A percentile compares a stretch with the other conserved stretches of the same genome.
phyloP scores from a whole-genome alignment of 2,888 invertebrate genomes.

The Mellilla xanthometata region DNA sequence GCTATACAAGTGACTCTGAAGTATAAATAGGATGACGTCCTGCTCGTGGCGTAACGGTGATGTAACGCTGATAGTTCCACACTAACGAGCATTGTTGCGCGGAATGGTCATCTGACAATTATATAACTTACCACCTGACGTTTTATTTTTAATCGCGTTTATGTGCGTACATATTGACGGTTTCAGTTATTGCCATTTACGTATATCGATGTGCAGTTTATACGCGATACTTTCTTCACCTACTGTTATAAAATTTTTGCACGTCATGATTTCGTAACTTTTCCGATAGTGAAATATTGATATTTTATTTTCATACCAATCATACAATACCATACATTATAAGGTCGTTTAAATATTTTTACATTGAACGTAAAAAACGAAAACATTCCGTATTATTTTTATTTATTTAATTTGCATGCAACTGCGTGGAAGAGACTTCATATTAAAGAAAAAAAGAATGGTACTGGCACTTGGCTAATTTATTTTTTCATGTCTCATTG shows the following conservation, averaged over 20 bases:
- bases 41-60: constrained; percentile 45
- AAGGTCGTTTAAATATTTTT: too few relatives aligned
- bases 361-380: too few relatives aligned
- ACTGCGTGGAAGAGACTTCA: too few relatives aligned
- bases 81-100: constrained; percentile 43
- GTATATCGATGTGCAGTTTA: neutral
- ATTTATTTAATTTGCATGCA: too few relatives aligned
- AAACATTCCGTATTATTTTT: too few relatives aligned
- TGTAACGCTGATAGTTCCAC: constrained; percentile 50
- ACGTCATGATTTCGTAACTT: constrained; percentile 5
- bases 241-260: constrained; percentile 5
- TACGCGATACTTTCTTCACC: neutral
- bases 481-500: too few relatives aligned
- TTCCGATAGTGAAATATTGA: neutral
- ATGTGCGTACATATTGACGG: constrained; percentile 6
- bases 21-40: constrained; percentile 55
- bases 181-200: constrained; percentile 7
- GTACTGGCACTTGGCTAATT: too few relatives aligned
- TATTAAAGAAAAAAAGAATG: too few relatives aligned
- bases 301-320: neutral
- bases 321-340: too few relatives aligned
- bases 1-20: too few relatives aligned
- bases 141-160: constrained; percentile 25
- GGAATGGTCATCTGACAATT: constrained; percentile 30
- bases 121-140: constrained; percentile 28